Conservation (phyloP, 2,797 vertebrate species). For the Coluber constrictor region DNA sequence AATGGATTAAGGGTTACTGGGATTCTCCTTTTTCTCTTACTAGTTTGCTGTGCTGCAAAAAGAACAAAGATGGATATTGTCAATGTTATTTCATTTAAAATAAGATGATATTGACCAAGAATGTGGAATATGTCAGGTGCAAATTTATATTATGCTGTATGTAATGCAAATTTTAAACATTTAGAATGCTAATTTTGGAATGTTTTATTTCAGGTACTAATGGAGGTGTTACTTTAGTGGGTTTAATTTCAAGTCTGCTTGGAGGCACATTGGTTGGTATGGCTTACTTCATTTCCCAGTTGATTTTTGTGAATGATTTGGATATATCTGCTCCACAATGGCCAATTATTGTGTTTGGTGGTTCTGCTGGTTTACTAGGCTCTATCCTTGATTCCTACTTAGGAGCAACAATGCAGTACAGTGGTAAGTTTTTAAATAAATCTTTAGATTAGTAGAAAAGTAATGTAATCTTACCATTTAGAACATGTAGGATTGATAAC, state of each 20-base stretch:
- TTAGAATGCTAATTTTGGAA: not conserved
- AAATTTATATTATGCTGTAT: not conserved
- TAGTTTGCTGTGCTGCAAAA: not conserved
- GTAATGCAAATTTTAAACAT: not conserved
- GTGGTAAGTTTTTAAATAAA: conserved; percentile 73
- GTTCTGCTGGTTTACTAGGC: conserved; percentile 86
- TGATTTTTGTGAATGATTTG: conserved; percentile 81
- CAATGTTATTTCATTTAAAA: not conserved
- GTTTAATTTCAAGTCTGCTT: conserved; percentile 84
- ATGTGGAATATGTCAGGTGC: not conserved
- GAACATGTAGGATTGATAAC: not conserved
- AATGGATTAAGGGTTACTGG: not conserved
- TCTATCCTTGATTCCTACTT: conserved; percentile 92
- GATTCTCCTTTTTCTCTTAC: not conserved
- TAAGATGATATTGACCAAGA: not conserved
- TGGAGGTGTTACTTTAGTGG: conserved; percentile 86
- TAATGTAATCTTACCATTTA: not conserved
- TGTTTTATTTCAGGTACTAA: conserved; percentile 83
- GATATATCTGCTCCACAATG: conserved; percentile 87
- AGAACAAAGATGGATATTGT: not conserved
- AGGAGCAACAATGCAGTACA: conserved; percentile 93
- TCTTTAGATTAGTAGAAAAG: not conserved
- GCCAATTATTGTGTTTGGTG: conserved; percentile 86
- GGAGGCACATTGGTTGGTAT: conserved; percentile 83
- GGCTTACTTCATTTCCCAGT: conserved; percentile 83